Evolutionary conservation across 2,888 invertebrate genomes (phyloP).

Genomic region (Euplexia lucipara): DNA sequence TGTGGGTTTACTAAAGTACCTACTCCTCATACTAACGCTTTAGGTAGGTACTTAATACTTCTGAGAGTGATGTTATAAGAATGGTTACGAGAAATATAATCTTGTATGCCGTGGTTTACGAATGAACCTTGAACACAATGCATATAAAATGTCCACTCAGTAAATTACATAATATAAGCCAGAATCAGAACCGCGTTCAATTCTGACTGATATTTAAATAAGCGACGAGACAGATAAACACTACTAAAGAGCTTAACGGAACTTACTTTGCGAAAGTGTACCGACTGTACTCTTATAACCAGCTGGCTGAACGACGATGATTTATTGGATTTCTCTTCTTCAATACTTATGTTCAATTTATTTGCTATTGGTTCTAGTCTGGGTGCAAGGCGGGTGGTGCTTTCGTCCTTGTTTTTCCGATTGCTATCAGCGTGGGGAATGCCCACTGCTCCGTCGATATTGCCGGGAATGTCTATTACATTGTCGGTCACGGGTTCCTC

Average conservation of each 20-base stretch:
- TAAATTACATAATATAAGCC: neutral
- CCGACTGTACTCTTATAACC: constrained; percentile 87
- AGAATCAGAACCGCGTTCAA: neutral
- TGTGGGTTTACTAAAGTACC: no score
- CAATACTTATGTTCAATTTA: constrained; percentile 86
- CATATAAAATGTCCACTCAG: no score
- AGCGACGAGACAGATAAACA: constrained; percentile 6
- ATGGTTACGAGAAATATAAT: no score
- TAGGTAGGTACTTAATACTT: no score
- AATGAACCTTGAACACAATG: no score
- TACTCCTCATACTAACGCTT: no score
- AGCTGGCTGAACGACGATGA: constrained; percentile 88
- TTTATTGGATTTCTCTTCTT: constrained; percentile 89
- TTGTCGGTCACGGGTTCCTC: constrained; percentile 86
- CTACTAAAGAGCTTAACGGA: constrained; percentile 15
- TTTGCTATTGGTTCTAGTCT: constrained; percentile 82
- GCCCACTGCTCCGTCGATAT: constrained; percentile 76
- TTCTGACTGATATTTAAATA: neutral
- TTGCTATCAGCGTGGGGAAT: constrained; percentile 73
- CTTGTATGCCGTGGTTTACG: no score
- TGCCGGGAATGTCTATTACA: constrained; percentile 87
- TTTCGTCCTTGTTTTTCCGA: constrained; percentile 82
- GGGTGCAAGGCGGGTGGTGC: constrained; percentile 73
- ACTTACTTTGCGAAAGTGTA: constrained; percentile 88
- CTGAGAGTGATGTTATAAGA: no score